These are phyloP conservation scores for Rutilus rutilus DNA, from an alignment of 2,113 vertebrate genomes.

Conservation along the genomic window DNA sequence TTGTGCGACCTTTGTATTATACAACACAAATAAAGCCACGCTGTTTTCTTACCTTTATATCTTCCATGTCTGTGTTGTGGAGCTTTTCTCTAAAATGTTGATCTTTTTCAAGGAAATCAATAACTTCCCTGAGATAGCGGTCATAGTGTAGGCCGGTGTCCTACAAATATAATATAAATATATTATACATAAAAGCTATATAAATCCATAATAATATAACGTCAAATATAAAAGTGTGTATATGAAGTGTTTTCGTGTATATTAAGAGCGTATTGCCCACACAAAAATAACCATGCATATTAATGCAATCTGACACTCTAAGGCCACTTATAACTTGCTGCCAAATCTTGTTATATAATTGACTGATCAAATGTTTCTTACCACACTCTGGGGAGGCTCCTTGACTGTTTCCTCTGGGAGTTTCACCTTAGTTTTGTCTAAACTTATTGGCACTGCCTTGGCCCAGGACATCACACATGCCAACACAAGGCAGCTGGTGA, in stretches of 20 bases:
- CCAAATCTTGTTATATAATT: background rate
- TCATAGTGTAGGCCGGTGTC: conserved; percentile 98
- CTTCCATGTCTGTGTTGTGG: conserved; percentile 96
- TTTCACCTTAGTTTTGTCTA: conserved; percentile 91
- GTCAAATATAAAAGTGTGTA: no score
- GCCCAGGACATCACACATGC: conserved; percentile 73
- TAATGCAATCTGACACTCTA: background rate
- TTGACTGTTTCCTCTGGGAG: conserved; percentile 75
- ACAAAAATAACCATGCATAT: background rate
- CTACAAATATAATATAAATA: conserved; percentile 68
- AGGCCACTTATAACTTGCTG: background rate
- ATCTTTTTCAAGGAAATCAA: conserved; percentile 97
- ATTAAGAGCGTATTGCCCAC: background rate
- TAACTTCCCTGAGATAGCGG: conserved; percentile 96
- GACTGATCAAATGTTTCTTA: conserved; percentile 67
- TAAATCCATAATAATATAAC: background rate
- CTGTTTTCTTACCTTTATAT: conserved; percentile 87
- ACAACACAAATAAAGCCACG: background rate
- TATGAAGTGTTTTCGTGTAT: no score
- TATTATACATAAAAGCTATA: background rate
- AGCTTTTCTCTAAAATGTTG: conserved; percentile 97
- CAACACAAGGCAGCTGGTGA: conserved; percentile 74
- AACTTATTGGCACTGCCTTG: conserved; percentile 88
- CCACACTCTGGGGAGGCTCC: conserved; percentile 83
- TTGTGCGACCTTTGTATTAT: background rate